A percentile compares a stretch with the other conserved stretches of the same genome.
Evolutionary conservation across 1,140 invertebrate species (phyloP).

Genomic region (Hycleus phaleratus): DNA sequence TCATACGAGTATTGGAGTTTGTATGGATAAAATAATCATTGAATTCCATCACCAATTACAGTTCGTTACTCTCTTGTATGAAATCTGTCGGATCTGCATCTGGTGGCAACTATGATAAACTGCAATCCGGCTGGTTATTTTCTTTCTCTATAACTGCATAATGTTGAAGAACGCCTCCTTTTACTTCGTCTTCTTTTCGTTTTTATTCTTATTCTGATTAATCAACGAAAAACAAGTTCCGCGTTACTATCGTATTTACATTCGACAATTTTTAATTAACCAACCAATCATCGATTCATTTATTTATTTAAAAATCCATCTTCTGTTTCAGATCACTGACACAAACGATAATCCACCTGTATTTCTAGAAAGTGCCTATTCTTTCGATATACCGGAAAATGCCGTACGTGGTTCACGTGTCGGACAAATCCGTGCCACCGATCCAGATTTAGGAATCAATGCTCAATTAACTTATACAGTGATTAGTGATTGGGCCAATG

Average conservation of each 20-base stretch:
- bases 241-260: constrained; percentile 8
- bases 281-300: too few relatives aligned
- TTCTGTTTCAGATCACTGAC: constrained; percentile 68
- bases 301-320: constrained; percentile 1
- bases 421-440: constrained; percentile 72
- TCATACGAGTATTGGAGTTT: not conserved
- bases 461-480: constrained; percentile 82
- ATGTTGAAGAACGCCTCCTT: constrained; percentile 10
- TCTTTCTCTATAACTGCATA: constrained; percentile 16
- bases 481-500: constrained; percentile 89
- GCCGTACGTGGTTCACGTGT: constrained; percentile 69
- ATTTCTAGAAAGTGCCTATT: constrained; percentile 78
- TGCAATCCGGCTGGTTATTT: constrained; percentile 15
- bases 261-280: too few relatives aligned
- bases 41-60: constrained; percentile 24
- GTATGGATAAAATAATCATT: constrained; percentile 18
- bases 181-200: not conserved
- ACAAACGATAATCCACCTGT: constrained; percentile 89
- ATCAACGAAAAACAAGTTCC: constrained; percentile 18
- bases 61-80: constrained; percentile 23
- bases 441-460: constrained; percentile 78
- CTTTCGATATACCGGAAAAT: constrained; percentile 84
- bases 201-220: not conserved
- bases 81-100: constrained; percentile 29
- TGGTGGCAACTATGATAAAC: constrained; percentile 28